A percentile compares a stretch with the other conserved stretches of the same genome.
phyloP scores from a whole-genome alignment of 2,888 invertebrate genomes.

The Hydrotaea diabolus region DNA sequence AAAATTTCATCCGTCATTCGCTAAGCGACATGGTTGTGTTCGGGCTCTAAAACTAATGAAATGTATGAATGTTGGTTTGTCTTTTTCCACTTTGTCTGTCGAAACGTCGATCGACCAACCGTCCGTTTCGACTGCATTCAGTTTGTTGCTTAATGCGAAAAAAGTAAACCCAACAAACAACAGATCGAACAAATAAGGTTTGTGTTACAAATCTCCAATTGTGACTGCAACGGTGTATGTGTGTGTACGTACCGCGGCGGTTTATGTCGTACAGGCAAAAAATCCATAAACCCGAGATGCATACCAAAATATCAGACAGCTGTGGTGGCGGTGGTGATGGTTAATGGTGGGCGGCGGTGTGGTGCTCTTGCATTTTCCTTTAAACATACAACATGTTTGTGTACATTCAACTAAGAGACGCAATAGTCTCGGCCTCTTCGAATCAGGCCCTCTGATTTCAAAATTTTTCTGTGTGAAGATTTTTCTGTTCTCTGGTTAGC shows the following conservation, averaged over 20 bases:
- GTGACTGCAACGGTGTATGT: neutral
- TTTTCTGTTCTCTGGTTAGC: no score
- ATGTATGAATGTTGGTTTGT: neutral
- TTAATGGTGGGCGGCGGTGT: neutral
- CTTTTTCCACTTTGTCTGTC: neutral
- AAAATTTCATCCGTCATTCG: no score
- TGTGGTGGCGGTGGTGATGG: neutral
- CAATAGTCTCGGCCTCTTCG: no score
- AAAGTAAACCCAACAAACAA: slow-evolving; percentile 12
- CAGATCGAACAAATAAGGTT: slow-evolving; percentile 34
- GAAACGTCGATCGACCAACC: neutral
- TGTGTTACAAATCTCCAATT: slow-evolving; percentile 34
- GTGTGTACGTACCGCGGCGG: neutral
- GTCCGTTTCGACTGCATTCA: neutral
- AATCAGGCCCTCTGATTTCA: no score
- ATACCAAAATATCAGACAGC: slow-evolving; percentile 18
- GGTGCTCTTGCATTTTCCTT: neutral
- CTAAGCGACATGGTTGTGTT: no score
- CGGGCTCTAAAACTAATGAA: slow-evolving; percentile 2
- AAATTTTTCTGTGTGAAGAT: no score
- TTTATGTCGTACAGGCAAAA: neutral
- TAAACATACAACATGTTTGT: neutral
- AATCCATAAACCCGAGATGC: slow-evolving; percentile 16
- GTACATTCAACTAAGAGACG: no score
- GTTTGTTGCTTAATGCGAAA: neutral